These are phyloP conservation scores for Cephus pulcher DNA, from an alignment of 2,888 invertebrate genomes.

Conservation along the genomic window DNA sequence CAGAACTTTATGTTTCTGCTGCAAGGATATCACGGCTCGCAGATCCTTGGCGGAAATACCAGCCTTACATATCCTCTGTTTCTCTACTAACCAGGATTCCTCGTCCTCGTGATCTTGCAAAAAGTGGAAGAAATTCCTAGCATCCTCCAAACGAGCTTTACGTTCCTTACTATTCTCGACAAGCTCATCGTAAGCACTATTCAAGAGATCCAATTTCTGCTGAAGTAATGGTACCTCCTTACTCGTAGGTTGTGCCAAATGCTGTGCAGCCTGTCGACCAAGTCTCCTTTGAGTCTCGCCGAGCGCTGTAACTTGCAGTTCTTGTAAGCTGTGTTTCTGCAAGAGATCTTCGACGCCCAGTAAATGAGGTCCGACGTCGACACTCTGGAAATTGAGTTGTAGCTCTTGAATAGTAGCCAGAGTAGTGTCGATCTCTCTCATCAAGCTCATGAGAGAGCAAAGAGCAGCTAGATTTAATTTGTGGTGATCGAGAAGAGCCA, in stretches of 20 bases:
- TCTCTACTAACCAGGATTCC: conserved; percentile 96
- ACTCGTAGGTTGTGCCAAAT: conserved; percentile 49
- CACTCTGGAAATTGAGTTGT: conserved; percentile 81
- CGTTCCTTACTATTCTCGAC: conserved; percentile 80
- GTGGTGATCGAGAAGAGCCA: conserved; percentile 87
- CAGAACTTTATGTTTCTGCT: conserved; percentile 92
- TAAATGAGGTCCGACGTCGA: conserved; percentile 93
- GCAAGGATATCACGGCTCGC: conserved; percentile 86
- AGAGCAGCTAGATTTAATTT: conserved; percentile 80
- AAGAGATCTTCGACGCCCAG: conserved; percentile 94
- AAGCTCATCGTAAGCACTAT: conserved; percentile 81
- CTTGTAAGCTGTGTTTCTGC: conserved; percentile 93
- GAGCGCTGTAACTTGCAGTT: conserved; percentile 84
- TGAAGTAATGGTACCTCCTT: conserved; percentile 71
- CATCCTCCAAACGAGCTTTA: conserved; percentile 88
- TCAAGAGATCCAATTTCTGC: conserved; percentile 80
- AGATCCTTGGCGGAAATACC: conserved; percentile 95
- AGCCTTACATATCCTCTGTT: conserved; percentile 91
- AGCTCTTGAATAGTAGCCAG: conserved; percentile 85
- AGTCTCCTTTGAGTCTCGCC: conserved; percentile 87
- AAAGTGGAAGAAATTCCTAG: conserved; percentile 94
- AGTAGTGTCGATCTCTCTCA: conserved; percentile 93
- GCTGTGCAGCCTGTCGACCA: conserved; percentile 72
- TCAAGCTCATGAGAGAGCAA: conserved; percentile 86
- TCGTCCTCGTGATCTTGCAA: conserved; percentile 98